These are phyloP conservation scores for Zenarchopterus dispar DNA, from an alignment of 2,797 vertebrate genomes.

Conservation along the genomic window DNA sequence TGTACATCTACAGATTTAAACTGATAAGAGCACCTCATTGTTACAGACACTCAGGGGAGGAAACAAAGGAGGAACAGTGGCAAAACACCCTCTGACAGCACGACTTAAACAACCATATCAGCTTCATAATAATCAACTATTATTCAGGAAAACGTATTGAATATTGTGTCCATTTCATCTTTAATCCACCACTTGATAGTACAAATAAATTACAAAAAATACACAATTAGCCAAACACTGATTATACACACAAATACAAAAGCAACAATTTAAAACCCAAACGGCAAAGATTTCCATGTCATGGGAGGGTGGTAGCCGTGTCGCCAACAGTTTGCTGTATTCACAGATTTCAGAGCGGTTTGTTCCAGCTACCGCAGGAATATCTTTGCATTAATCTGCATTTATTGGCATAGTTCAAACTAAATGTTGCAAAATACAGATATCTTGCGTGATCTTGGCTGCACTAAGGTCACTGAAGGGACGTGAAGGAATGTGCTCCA, in stretches of 20 bases:
- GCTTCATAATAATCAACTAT: conserved; percentile 16
- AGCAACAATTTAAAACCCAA: conserved; percentile 22
- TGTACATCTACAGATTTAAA: conserved; percentile 2
- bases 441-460: conserved; percentile 12
- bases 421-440: conserved; percentile 15
- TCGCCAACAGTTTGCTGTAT: conserved; percentile 20
- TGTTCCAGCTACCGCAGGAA: conserved; percentile 8
- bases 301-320: conserved; percentile 6
- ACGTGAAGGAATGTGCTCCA: conserved; percentile 43
- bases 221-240: conserved; percentile 49
- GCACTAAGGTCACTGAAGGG: conserved; percentile 48
- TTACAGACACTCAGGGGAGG: neutral
- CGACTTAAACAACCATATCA: conserved; percentile 17
- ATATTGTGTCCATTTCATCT: conserved; percentile 20
- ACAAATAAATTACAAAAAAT: conserved; percentile 77
- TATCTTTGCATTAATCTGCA: neutral
- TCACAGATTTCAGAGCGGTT: conserved; percentile 51
- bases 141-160: conserved; percentile 21
- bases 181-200: conserved; percentile 31
- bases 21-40: neutral
- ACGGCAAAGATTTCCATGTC: conserved; percentile 18
- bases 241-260: conserved; percentile 28
- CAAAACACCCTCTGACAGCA: conserved; percentile 13
- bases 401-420: neutral
- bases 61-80: neutral